A percentile compares a stretch with the other conserved stretches of the same genome.
Conservation (phyloP, 2,888 invertebrate genomes). For the Seira sanloemensis region DNA sequence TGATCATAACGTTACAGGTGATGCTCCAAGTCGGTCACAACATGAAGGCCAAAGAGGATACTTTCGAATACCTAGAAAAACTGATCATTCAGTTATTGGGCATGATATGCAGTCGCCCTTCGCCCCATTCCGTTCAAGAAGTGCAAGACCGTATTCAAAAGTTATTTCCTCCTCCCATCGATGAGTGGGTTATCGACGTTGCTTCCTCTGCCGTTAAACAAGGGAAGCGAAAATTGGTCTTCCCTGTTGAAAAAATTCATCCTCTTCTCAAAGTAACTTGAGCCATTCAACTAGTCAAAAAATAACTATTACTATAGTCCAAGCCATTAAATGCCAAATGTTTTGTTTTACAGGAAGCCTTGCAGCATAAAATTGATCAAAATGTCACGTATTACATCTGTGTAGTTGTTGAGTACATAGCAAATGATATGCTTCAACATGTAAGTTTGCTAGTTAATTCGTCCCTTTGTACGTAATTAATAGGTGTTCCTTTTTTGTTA, state of each 20-base stretch:
- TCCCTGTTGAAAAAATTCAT: conserved; percentile 94
- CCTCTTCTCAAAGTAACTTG: conserved; percentile 79
- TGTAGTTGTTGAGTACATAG: conserved; percentile 95
- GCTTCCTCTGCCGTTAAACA: conserved; percentile 89
- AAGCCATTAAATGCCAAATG: not conserved
- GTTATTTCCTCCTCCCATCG: conserved; percentile 96
- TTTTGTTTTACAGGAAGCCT: conserved; percentile 82
- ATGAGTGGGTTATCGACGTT: conserved; percentile 94
- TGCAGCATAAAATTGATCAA: conserved; percentile 86
- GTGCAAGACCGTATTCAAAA: conserved; percentile 94
- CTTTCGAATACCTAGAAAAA: conserved; percentile 93
- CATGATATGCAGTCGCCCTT: conserved; percentile 89
- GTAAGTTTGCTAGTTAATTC: conserved; percentile 76
- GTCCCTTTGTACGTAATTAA: not conserved
- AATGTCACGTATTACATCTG: conserved; percentile 93
- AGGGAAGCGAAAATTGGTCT: conserved; percentile 84
- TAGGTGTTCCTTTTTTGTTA: too few species aligned
- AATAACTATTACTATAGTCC: not conserved
- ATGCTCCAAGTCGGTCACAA: conserved; percentile 94
- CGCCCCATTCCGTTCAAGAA: conserved; percentile 81
- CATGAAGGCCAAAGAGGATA: conserved; percentile 89
- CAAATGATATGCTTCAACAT: conserved; percentile 92
- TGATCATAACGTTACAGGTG: conserved; percentile 83
- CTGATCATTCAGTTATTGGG: conserved; percentile 91
- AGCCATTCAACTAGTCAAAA: not conserved